A percentile compares a stretch with the other conserved stretches of the same genome.
phyloP scores from a whole-genome alignment of 2,797 vertebrate genomes.

The Fringilla coelebs region DNA sequence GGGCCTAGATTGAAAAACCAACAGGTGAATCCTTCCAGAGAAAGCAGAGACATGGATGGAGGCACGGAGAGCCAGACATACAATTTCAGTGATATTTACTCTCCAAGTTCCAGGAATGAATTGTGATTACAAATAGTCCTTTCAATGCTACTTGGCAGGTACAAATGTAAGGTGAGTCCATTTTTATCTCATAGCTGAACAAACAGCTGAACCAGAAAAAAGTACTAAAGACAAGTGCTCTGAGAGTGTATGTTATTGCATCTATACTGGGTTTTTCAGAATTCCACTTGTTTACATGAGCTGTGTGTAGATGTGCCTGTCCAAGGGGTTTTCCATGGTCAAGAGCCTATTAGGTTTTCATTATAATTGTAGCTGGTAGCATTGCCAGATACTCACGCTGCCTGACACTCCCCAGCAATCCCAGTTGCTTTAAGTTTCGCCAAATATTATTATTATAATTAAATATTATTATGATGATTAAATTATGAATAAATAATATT shows the following conservation, averaged over 20 bases:
- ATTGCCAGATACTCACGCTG: not conserved
- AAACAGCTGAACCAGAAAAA: not conserved
- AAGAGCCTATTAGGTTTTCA: not conserved
- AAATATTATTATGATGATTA: not conserved
- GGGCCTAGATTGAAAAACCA: not conserved
- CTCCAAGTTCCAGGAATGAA: not conserved
- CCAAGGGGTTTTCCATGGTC: not conserved
- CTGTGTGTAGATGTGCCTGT: not conserved
- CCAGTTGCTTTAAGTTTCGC: not conserved
- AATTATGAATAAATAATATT: too few relatives aligned
- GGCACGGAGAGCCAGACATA: not conserved
- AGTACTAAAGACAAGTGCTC: not conserved
- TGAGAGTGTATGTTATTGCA: not conserved
- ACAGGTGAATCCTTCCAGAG: not conserved
- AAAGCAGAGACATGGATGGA: not conserved
- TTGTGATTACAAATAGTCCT: not conserved
- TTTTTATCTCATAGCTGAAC: not conserved
- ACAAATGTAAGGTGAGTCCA: not conserved
- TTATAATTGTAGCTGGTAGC: not conserved
- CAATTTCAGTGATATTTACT: not conserved
- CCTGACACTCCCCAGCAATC: not conserved
- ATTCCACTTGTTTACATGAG: not conserved
- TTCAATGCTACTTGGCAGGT: not conserved
- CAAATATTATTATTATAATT: not conserved
- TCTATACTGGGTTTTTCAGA: not conserved